phyloP scores from a whole-genome alignment of 2,113 vertebrate genomes.

The Leiothrix lutea region DNA sequence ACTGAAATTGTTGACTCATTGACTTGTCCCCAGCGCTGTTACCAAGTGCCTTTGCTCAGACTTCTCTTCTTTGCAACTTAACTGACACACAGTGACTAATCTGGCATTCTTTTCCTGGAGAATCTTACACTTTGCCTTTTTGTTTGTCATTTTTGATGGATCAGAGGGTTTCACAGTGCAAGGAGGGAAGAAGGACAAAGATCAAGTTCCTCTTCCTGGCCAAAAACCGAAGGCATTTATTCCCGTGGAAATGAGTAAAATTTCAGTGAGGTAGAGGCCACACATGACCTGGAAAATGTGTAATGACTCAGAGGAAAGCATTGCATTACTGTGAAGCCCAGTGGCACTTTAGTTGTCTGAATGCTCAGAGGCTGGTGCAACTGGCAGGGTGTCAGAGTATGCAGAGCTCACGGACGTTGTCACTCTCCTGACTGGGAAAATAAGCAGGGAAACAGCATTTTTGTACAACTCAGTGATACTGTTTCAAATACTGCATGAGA shows the following conservation, averaged over 20 bases:
- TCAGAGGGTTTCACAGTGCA: neutral
- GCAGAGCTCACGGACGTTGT: neutral
- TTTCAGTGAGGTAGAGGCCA: neutral
- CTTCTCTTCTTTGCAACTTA: neutral
- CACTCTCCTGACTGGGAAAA: neutral
- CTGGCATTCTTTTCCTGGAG: neutral
- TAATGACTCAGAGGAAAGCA: neutral
- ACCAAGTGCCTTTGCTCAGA: conserved; percentile 72
- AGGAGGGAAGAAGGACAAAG: neutral
- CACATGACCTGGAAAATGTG: neutral
- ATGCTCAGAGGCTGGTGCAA: neutral
- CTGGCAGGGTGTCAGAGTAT: neutral
- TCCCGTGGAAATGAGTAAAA: neutral
- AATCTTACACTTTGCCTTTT: neutral
- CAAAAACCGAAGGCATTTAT: neutral
- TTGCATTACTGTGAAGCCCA: neutral
- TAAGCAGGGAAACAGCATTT: neutral
- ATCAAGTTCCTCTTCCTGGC: neutral
- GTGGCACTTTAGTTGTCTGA: neutral
- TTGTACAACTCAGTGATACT: neutral
- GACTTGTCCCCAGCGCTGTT: conserved; percentile 65
- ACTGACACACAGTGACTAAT: conserved; percentile 59
- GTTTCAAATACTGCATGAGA: neutral
- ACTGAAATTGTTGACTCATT: conserved; percentile 89
- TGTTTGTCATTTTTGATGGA: neutral